These are phyloP conservation scores for Andricus curvator DNA, from an alignment of 2,888 invertebrate genomes.

Conservation along the genomic window DNA sequence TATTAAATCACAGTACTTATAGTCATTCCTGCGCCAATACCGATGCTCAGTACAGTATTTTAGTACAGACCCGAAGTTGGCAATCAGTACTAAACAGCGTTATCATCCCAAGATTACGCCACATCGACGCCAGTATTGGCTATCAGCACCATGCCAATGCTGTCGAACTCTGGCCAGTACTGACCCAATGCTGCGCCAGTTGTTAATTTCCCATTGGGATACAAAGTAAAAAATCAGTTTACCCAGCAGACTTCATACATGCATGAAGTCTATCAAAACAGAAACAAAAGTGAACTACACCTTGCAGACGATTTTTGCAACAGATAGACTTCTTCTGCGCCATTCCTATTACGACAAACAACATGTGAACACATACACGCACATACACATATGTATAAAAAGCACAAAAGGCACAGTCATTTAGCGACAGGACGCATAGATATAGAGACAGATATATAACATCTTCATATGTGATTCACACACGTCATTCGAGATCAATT, in stretches of 20 bases:
- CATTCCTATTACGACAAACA: conserved; percentile 8
- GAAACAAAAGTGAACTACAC: background rate
- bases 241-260: background rate
- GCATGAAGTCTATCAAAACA: background rate
- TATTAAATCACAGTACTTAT: too few relatives aligned
- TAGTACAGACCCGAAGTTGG: too few relatives aligned
- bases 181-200: too few relatives aligned
- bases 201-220: too few relatives aligned
- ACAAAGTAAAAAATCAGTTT: background rate
- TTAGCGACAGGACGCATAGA: conserved; percentile 5
- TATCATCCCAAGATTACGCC: too few relatives aligned
- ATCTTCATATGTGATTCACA: conserved; percentile 27
- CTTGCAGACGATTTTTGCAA: background rate
- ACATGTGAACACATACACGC: background rate
- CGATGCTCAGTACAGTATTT: too few relatives aligned
- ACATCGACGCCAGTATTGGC: too few relatives aligned
- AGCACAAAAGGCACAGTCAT: background rate
- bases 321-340: conserved; percentile 5
- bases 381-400: background rate
- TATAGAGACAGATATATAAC: background rate
- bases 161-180: too few relatives aligned
- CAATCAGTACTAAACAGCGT: too few relatives aligned
- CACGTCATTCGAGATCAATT: conserved; percentile 40
- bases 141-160: too few relatives aligned
- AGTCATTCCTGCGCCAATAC: too few relatives aligned